Percentiles rank a stretch among this genome's conserved stretches.
Conservation (phyloP, 2,888 invertebrate genomes). For the Drosophila melanosoma region DNA sequence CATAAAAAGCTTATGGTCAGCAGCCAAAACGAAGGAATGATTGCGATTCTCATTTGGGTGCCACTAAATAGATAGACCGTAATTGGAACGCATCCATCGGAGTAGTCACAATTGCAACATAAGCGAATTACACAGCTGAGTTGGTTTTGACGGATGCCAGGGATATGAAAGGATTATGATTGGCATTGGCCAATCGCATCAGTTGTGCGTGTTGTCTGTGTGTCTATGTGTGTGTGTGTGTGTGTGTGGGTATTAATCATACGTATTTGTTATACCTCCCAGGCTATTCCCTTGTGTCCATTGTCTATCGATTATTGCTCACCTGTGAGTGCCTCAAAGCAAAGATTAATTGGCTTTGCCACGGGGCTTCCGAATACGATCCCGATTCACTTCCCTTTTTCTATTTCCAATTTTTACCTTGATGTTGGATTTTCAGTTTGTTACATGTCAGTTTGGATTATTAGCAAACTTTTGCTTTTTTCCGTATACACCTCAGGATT, state of each 20-base stretch:
- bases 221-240: not conserved
- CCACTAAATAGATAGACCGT: conserved; percentile 5
- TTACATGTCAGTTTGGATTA: conserved; percentile 11
- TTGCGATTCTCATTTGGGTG: conserved; percentile 6
- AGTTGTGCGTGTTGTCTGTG: not conserved
- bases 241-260: not conserved
- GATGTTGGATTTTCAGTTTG: conserved; percentile 11
- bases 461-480: conserved; percentile 12
- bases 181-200: conserved; percentile 41
- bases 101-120: conserved; percentile 15
- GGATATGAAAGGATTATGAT: conserved; percentile 41
- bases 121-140: conserved; percentile 35
- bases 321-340: conserved; percentile 54
- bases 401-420: not conserved
- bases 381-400: conserved; percentile 46
- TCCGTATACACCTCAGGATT: conserved; percentile 38
- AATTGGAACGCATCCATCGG: conserved; percentile 13
- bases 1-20: not conserved
- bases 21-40: not conserved
- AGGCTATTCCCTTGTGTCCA: not conserved
- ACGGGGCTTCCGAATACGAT: conserved; percentile 61
- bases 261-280: conserved; percentile 23
- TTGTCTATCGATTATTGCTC: conserved; percentile 12
- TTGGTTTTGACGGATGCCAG: conserved; percentile 1
- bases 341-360: conserved; percentile 71